These are phyloP conservation scores for Meda fulgida DNA, from an alignment of 2,797 vertebrate species.

Conservation along the genomic window DNA sequence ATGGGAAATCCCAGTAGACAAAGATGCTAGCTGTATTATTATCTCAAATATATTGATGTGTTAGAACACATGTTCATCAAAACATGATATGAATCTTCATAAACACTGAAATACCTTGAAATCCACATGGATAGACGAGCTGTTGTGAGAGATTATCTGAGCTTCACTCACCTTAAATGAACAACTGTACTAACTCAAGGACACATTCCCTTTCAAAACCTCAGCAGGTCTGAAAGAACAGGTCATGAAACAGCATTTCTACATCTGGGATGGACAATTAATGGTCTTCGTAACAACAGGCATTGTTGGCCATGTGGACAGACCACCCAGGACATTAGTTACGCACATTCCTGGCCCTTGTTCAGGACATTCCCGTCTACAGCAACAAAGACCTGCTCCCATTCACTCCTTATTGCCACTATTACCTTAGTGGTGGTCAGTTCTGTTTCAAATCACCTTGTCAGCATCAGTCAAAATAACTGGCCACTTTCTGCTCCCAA, in stretches of 20 bases:
- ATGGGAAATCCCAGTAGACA: background rate
- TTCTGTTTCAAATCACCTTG: slow-evolving; percentile 68
- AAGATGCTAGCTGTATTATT: background rate
- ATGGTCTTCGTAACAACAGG: slow-evolving; percentile 47
- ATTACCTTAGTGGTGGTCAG: slow-evolving; percentile 67
- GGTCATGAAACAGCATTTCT: slow-evolving; percentile 31
- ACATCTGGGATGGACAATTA: slow-evolving; percentile 34
- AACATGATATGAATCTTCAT: slow-evolving; percentile 1
- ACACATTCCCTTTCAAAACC: slow-evolving; percentile 11
- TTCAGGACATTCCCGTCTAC: slow-evolving; percentile 62
- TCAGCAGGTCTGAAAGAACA: slow-evolving; percentile 19
- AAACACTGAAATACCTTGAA: background rate
- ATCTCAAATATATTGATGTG: background rate
- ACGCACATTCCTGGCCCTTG: slow-evolving; percentile 60
- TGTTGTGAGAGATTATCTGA: slow-evolving; percentile 12
- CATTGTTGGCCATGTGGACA: slow-evolving; percentile 44
- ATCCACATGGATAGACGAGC: slow-evolving; percentile 52
- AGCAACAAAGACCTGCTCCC: slow-evolving; percentile 70
- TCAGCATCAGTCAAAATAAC: slow-evolving; percentile 68
- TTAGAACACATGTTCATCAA: background rate
- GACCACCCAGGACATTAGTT: slow-evolving; percentile 74
- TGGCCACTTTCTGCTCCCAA: slow-evolving; percentile 61
- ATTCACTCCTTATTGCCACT: slow-evolving; percentile 63
- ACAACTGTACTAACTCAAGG: background rate
- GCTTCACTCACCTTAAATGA: background rate